A percentile compares a stretch with the other conserved stretches of the same genome.
Evolutionary conservation across 2,797 vertebrate species (phyloP).

Genomic region (Champsocephalus esox): DNA sequence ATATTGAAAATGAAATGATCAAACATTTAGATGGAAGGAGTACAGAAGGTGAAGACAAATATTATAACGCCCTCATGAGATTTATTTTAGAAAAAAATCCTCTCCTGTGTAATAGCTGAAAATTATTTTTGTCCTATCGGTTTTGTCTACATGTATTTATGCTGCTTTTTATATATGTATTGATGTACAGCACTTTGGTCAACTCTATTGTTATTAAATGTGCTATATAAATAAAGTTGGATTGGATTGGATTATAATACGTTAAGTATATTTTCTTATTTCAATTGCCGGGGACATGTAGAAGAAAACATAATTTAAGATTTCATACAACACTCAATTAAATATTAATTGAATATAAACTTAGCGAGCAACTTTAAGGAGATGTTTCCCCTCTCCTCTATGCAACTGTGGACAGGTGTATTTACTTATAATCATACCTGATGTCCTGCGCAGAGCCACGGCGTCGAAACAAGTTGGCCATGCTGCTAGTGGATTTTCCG

Average conservation of each 20-base stretch:
- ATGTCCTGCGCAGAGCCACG: slow-evolving; percentile 90
- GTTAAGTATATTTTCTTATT: background rate
- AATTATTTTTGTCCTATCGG: no score
- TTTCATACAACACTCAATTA: background rate
- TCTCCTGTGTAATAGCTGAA: no score
- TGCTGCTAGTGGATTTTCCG: slow-evolving; percentile 93
- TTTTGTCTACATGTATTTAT: no score
- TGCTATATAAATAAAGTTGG: no score
- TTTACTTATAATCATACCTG: slow-evolving; percentile 83
- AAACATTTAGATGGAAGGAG: background rate
- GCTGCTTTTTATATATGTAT: no score
- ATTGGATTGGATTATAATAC: background rate
- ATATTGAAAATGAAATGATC: background rate
- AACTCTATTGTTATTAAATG: no score
- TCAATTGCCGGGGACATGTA: background rate
- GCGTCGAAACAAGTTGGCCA: slow-evolving; percentile 94
- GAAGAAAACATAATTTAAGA: background rate
- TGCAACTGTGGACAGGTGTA: background rate
- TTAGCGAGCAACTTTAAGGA: background rate
- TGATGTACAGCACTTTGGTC: no score
- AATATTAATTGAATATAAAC: background rate
- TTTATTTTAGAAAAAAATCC: background rate
- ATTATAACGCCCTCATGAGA: background rate
- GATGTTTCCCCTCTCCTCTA: background rate
- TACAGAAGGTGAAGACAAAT: background rate